These are phyloP conservation scores for Todiramphus chloris DNA, from an alignment of 2,113 vertebrate species.

Conservation along the genomic window DNA sequence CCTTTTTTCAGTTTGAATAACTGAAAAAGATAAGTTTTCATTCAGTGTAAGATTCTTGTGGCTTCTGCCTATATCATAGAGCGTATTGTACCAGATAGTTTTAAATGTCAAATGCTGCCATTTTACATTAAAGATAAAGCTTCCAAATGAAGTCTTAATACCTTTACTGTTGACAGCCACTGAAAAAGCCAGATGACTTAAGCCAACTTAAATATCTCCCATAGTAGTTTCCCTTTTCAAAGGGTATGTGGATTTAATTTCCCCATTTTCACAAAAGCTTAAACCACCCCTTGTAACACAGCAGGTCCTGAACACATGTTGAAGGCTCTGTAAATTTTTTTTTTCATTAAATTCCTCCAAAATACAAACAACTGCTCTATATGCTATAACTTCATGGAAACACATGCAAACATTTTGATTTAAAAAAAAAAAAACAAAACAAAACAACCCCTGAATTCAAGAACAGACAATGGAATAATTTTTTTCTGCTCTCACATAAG, in stretches of 20 bases:
- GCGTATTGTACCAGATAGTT: constrained; percentile 12
- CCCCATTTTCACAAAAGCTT: not conserved
- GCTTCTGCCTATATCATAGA: constrained; percentile 16
- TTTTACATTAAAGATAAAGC: constrained; percentile 70
- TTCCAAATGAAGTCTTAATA: constrained; percentile 70
- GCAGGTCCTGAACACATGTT: not conserved
- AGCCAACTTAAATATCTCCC: constrained; percentile 60
- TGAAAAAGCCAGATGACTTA: constrained; percentile 60
- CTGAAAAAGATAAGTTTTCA: not conserved
- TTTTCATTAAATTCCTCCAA: not conserved
- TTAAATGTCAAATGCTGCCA: constrained; percentile 71
- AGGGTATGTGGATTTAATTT: constrained; percentile 69
- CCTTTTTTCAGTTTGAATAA: not conserved
- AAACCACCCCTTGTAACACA: not conserved
- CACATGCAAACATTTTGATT: not conserved
- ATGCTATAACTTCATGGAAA: not conserved
- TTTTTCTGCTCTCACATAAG: not conserved
- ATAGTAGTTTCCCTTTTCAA: constrained; percentile 49
- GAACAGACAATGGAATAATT: not conserved
- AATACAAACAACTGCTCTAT: not conserved
- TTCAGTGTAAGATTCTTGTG: not conserved
- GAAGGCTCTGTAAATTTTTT: not conserved
- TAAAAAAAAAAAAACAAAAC: not conserved
- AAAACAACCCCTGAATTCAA: not conserved
- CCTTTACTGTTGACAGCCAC: constrained; percentile 67